These are phyloP conservation scores for Dicrurus megarhynchus DNA, from an alignment of 2,113 vertebrate genomes.

Conservation along the genomic window DNA sequence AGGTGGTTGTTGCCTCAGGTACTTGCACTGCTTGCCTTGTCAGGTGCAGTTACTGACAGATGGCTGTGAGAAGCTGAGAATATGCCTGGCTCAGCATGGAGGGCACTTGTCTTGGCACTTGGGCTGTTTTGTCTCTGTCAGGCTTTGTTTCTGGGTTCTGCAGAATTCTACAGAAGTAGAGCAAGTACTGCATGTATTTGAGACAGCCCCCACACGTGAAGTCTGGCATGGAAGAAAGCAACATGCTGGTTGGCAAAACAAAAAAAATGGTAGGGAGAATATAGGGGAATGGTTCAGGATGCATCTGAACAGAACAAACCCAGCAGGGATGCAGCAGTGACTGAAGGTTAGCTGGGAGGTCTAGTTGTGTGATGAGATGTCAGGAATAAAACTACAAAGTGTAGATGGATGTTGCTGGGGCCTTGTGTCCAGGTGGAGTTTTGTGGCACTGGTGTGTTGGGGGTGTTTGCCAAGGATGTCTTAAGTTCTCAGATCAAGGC, in stretches of 20 bases:
- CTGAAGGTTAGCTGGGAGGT: background rate
- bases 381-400: background rate
- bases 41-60: background rate
- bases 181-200: background rate
- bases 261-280: background rate
- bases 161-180: background rate
- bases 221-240: background rate
- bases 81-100: constrained; percentile 18
- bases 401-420: background rate
- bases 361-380: background rate
- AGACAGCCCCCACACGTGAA: background rate
- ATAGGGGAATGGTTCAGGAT: background rate
- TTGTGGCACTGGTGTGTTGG: background rate
- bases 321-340: background rate
- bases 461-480: background rate
- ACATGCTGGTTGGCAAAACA: background rate
- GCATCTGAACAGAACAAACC: background rate
- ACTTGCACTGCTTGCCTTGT: background rate
- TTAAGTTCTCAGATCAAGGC: background rate
- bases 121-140: background rate
- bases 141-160: background rate
- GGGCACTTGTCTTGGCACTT: background rate
- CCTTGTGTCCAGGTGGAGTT: background rate
- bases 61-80: background rate
- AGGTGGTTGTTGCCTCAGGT: background rate